Conservation (phyloP, 1,140 invertebrate species). For the Venustaconcha ellipsiformis region DNA sequence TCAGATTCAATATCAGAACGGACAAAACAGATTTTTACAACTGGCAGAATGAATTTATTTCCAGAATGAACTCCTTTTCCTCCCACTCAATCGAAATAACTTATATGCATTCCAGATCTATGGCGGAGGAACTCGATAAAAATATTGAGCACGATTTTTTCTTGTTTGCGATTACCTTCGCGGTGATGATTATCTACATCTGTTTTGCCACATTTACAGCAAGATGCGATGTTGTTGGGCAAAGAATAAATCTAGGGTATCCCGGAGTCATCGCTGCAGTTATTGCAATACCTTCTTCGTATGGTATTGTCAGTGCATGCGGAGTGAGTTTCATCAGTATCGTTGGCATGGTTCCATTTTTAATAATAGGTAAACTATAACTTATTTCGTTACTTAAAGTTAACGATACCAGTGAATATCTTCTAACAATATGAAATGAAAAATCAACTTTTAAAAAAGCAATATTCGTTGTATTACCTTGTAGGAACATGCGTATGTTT, state of each 20-base stretch:
- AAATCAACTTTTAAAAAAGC: too few species aligned
- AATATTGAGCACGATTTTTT: constrained; percentile 29
- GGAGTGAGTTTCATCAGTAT: constrained; percentile 96
- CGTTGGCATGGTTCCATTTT: constrained; percentile 92
- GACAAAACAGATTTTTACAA: not conserved
- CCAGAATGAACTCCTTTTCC: not conserved
- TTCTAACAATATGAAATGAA: too few species aligned
- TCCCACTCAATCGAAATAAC: constrained; percentile 3
- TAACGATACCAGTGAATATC: too few species aligned
- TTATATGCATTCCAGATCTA: constrained; percentile 9
- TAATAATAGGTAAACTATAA: constrained; percentile 88
- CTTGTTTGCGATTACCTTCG: constrained; percentile 34
- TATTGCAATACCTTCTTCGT: constrained; percentile 89
- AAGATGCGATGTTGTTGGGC: constrained; percentile 11
- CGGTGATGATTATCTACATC: constrained; percentile 38
- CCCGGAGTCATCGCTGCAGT: constrained; percentile 90
- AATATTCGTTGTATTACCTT: too few species aligned
- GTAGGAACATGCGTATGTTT: too few species aligned
- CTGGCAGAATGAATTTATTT: constrained; percentile 11
- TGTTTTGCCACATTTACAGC: constrained; percentile 30
- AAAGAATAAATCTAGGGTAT: not conserved
- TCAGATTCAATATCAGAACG: constrained; percentile 3
- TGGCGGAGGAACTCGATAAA: constrained; percentile 16
- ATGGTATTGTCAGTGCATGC: constrained; percentile 90
- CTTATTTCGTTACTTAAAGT: too few species aligned